Evolutionary conservation across 2,888 invertebrate species (phyloP).

Genomic region (Chrysolina oricalcia): DNA sequence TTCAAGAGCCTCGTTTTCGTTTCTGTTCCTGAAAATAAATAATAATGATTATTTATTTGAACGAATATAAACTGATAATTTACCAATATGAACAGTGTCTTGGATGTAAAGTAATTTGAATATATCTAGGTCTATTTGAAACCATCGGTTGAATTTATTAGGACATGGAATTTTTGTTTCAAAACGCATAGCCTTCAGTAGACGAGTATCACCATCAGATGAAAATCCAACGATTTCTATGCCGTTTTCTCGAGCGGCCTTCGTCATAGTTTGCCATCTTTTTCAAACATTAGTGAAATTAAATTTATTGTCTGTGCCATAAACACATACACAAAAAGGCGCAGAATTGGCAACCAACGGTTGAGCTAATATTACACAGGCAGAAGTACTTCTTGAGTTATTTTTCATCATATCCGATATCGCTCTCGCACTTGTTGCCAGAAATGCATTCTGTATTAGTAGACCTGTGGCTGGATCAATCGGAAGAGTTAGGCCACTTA

Average conservation of each 20-base stretch:
- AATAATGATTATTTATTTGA: no score
- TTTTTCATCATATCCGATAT: constrained; percentile 48
- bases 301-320: constrained; percentile 54
- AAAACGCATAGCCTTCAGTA: constrained; percentile 43
- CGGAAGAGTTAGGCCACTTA: constrained; percentile 55
- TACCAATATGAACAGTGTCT: constrained; percentile 35
- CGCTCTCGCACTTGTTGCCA: constrained; percentile 47
- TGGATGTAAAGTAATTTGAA: constrained; percentile 6
- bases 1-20: no score
- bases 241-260: constrained; percentile 27
- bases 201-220: constrained; percentile 42
- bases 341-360: constrained; percentile 42
- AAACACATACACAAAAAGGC: constrained; percentile 50
- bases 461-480: constrained; percentile 43
- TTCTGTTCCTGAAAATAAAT: no score
- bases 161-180: constrained; percentile 3
- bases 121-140: not conserved
- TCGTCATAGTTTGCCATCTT: constrained; percentile 45
- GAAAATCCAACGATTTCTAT: constrained; percentile 39
- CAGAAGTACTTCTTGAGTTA: constrained; percentile 43
- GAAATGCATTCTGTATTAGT: constrained; percentile 45
- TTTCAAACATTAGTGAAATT: constrained; percentile 41
- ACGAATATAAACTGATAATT: no score
- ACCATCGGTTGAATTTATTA: constrained; percentile 3
- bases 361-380: constrained; percentile 53